phyloP scores from a whole-genome alignment of 1,140 invertebrate species.

The Mamestra configurata region DNA sequence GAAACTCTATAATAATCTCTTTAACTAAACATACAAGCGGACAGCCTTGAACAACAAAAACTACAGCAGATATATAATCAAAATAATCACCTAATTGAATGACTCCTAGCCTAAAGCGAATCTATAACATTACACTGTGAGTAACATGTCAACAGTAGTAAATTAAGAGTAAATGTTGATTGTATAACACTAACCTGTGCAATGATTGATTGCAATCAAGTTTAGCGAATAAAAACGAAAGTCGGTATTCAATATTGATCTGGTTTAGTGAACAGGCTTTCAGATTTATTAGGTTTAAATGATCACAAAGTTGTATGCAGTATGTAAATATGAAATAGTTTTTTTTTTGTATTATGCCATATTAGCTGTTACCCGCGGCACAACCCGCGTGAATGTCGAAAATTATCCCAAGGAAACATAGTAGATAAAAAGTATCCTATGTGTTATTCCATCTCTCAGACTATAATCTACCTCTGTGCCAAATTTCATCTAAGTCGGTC shows the following conservation, averaged over 20 bases:
- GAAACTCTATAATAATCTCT: too few relatives aligned
- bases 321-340: too few relatives aligned
- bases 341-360: too few relatives aligned
- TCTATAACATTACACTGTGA: slow-evolving; percentile 8
- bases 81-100: slow-evolving; percentile 10
- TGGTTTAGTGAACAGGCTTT: background rate
- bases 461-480: too few relatives aligned
- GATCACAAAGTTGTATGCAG: too few relatives aligned
- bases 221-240: slow-evolving; percentile 2
- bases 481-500: too few relatives aligned
- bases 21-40: too few relatives aligned
- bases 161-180: slow-evolving; percentile 17
- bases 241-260: background rate
- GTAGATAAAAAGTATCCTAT: too few relatives aligned
- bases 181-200: background rate
- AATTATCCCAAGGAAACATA: too few relatives aligned
- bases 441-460: too few relatives aligned
- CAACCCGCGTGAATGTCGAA: too few relatives aligned
- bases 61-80: background rate
- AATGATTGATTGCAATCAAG: background rate
- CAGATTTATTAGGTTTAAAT: background rate
- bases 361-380: too few relatives aligned
- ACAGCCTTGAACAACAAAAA: background rate
- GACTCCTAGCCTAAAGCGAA: slow-evolving; percentile 14
- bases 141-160: slow-evolving; percentile 25